Evolutionary conservation across 2,113 vertebrate genomes (phyloP), one percentile per base, ranked within the genome.

Genomic region (Channa argus): DNA sequence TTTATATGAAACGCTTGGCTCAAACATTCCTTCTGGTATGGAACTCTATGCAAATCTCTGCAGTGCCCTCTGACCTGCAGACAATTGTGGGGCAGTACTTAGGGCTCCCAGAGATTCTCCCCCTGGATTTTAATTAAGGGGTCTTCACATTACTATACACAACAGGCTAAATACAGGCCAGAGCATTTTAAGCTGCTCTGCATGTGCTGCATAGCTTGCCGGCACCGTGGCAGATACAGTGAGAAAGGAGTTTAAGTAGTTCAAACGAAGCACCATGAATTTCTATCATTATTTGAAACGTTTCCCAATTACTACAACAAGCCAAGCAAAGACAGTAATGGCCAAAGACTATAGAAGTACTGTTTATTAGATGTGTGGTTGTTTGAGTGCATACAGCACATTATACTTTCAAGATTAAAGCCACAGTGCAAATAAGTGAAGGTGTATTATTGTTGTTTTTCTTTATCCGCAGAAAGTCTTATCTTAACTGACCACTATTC

Each of bases 71-170:
- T 91, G 89, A 92, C 91, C 91, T 72, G 9, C 36, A 90, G 64
- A 90, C 84, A 84, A 91, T 91, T 88, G 89, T 71, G 59, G 76
- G 89, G 86, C 62, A 83, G 90, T 91, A 81, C n/a, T 79, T 76
- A 77, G 80, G 93, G 67, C 90, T 79, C 84, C 81, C 73, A 55
- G 63, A 88, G 85, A 82, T 80, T 87, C 86, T 71, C 88, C 86
- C 73, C 24, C 74, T 76, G 88, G 87, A 91, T 76, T 89, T 86
- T 84, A 94, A 92, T 93, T 91, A 91, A 79, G 75, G 58, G 55
- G 74, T 74, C 81, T 87, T 89, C 86, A 72, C 83, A 74, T 89
- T 63, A 84, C 84, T 70, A 58, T 71, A 66, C 62, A 85, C 72
- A 83, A 72, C 58, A 68, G 82, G 70, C 59, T 79, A 80, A 90